These are phyloP conservation scores for Mizuhopecten yessoensis DNA, from an alignment of 1,140 invertebrate species.

Conservation along the genomic window DNA sequence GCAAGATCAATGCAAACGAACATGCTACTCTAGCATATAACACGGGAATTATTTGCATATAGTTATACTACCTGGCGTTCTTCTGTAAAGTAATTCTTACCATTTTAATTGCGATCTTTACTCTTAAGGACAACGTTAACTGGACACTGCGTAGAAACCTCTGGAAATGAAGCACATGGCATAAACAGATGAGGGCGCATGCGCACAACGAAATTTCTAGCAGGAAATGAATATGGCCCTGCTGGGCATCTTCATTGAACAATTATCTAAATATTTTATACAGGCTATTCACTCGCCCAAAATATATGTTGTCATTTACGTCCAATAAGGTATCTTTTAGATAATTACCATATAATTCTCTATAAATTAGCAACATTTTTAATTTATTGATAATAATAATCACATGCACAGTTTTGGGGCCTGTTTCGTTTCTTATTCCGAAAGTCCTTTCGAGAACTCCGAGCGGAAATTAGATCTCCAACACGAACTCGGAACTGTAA, in stretches of 20 bases:
- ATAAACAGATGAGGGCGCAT: background rate
- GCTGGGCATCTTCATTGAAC: background rate
- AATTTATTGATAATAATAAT: background rate
- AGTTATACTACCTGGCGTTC: background rate
- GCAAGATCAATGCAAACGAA: background rate
- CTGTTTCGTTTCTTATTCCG: background rate
- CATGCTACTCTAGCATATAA: background rate
- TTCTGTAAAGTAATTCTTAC: background rate
- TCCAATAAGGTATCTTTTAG: too few species aligned
- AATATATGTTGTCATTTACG: too few species aligned
- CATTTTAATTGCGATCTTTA: background rate
- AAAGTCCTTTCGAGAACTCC: background rate
- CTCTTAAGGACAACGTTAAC: background rate
- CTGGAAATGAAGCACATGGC: conserved; percentile 25
- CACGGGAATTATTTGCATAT: background rate
- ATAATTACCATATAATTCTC: too few species aligned
- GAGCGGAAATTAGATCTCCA: background rate
- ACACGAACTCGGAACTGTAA: background rate
- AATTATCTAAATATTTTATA: too few species aligned
- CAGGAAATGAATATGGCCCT: conserved; percentile 3
- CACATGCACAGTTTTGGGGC: background rate
- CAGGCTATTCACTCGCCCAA: too few species aligned
- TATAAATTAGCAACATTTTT: too few species aligned
- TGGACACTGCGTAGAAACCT: background rate
- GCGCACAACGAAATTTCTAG: background rate